These are phyloP conservation scores for Lepidocyrtoides sp. DNA, from an alignment of 2,888 invertebrate genomes.

Conservation along the genomic window DNA sequence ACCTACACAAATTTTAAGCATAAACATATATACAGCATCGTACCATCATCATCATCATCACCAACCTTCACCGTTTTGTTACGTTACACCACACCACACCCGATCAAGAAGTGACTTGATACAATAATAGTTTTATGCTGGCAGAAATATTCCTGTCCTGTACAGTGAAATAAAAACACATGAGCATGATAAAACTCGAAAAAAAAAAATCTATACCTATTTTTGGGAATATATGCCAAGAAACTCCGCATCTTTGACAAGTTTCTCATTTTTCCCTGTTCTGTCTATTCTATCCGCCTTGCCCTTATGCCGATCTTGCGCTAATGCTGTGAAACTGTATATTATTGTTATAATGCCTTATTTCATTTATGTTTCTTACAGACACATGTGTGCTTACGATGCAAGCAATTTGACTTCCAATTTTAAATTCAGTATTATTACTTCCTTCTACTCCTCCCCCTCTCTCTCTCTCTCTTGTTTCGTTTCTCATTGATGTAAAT, in stretches of 20 bases:
- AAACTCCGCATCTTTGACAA: not conserved
- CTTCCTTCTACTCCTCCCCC: not conserved
- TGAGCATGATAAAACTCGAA: too few species aligned
- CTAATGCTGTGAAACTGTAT: not conserved
- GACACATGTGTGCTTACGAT: not conserved
- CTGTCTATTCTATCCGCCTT: not conserved
- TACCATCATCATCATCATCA: too few species aligned
- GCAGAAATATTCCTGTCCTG: too few species aligned
- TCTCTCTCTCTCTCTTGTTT: not conserved
- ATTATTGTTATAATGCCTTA: not conserved
- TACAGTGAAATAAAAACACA: too few species aligned
- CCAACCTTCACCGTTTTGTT: too few species aligned
- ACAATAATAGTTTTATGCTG: too few species aligned
- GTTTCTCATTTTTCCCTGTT: not conserved
- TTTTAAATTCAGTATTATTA: not conserved
- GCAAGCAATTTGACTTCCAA: slow-evolving; percentile 3
- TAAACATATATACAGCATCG: too few species aligned
- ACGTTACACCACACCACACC: too few species aligned
- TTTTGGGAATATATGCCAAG: not conserved
- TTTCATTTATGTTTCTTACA: not conserved
- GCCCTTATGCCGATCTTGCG: too few species aligned
- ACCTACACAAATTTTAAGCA: too few species aligned
- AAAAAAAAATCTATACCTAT: too few species aligned
- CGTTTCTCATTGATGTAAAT: slow-evolving; percentile 1
- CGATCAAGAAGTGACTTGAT: too few species aligned